Percentiles rank a stretch among this genome's conserved stretches.
These are phyloP conservation scores for Orientallactaga bullata DNA, from an alignment of 2,113 vertebrate genomes.

Conservation along the genomic window DNA sequence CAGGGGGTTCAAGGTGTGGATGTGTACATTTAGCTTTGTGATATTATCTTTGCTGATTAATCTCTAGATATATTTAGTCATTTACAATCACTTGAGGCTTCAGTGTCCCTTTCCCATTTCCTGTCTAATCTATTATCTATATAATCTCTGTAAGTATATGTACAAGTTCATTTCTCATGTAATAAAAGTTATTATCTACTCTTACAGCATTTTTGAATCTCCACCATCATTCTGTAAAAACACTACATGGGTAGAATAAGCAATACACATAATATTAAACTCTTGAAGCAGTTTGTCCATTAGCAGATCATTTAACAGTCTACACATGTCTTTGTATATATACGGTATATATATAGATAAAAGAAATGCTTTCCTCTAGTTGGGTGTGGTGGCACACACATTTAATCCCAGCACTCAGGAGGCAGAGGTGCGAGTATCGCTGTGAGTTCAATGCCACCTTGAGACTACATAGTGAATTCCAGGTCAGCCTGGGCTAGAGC, in stretches of 20 bases:
- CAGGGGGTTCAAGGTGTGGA: background rate
- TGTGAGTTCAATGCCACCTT: no score
- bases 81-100: slow-evolving; percentile 8
- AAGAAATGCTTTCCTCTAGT: background rate
- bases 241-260: background rate
- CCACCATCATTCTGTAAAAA: background rate
- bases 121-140: slow-evolving; percentile 11
- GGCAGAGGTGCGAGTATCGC: no score
- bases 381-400: no score
- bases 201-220: slow-evolving; percentile 12
- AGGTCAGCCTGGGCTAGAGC: no score
- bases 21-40: background rate
- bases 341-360: background rate
- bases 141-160: slow-evolving; percentile 14
- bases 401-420: no score
- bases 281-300: background rate
- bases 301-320: slow-evolving; percentile 28
- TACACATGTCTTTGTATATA: slow-evolving; percentile 36
- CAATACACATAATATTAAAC: slow-evolving; percentile 1
- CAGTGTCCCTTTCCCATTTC: background rate
- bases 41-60: slow-evolving; percentile 52
- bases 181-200: slow-evolving; percentile 38
- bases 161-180: slow-evolving; percentile 25
- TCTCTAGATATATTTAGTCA: slow-evolving; percentile 11
- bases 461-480: no score